Conservation (phyloP, 2,888 invertebrate genomes). For the Hypena proboscidalis region DNA sequence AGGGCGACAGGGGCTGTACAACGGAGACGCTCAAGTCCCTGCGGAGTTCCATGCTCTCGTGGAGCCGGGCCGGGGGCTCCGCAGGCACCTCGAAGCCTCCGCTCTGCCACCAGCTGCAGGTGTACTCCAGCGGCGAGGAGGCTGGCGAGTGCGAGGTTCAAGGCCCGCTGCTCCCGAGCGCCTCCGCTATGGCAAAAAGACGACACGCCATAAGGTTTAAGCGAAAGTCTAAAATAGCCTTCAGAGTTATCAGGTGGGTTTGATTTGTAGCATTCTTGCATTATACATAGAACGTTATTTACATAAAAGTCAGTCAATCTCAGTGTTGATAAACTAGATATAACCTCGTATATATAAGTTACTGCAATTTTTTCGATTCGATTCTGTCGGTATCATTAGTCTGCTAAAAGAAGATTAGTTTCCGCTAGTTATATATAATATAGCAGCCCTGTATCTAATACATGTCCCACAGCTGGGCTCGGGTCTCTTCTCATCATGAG, state of each 20-base stretch:
- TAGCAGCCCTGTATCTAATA: too few relatives aligned
- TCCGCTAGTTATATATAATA: too few relatives aligned
- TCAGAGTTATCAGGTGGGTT: constrained; percentile 70
- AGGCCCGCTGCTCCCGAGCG: constrained; percentile 71
- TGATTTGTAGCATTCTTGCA: too few relatives aligned
- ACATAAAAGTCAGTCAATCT: too few relatives aligned
- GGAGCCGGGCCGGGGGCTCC: constrained; percentile 63
- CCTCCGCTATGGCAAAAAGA: constrained; percentile 76
- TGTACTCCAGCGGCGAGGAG: constrained; percentile 55
- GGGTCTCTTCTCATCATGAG: too few relatives aligned
- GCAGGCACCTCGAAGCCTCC: constrained; percentile 60
- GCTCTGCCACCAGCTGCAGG: constrained; percentile 41
- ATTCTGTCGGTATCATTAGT: too few relatives aligned
- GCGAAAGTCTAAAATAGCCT: constrained; percentile 75
- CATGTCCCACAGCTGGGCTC: too few relatives aligned
- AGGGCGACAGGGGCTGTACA: constrained; percentile 74
- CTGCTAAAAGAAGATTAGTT: too few relatives aligned
- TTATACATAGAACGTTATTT: too few relatives aligned
- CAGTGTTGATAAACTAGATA: too few relatives aligned
- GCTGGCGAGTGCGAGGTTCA: constrained; percentile 58
- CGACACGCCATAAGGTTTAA: constrained; percentile 79
- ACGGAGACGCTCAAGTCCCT: constrained; percentile 83
- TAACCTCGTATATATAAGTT: too few relatives aligned
- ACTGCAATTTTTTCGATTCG: too few relatives aligned
- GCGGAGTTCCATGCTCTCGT: constrained; percentile 81